A percentile compares a stretch with the other conserved stretches of the same genome.
Conservation (phyloP, 2,113 vertebrate genomes). For the Indicator maculatus region DNA sequence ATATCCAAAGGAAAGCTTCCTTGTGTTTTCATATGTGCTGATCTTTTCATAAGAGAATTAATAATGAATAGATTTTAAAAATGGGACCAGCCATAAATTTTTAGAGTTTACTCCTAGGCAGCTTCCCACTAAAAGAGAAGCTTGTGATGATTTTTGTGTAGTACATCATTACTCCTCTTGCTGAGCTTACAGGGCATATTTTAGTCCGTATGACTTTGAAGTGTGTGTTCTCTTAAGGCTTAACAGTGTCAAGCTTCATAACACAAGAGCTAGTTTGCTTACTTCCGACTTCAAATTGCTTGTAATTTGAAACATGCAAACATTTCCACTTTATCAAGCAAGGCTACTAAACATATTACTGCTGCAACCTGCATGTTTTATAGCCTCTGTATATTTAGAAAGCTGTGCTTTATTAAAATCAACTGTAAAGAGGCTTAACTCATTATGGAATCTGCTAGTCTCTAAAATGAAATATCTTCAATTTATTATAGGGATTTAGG, state of each 20-base stretch:
- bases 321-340: conserved; percentile 84
- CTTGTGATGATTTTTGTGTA: neutral
- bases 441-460: conserved; percentile 76
- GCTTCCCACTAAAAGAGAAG: neutral
- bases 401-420: conserved; percentile 82
- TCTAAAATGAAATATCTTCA: conserved; percentile 77
- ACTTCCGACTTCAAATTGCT: conserved; percentile 83
- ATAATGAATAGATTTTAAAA: conserved; percentile 6
- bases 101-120: neutral
- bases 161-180: conserved; percentile 20
- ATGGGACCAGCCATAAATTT: neutral
- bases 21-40: neutral
- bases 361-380: conserved; percentile 82
- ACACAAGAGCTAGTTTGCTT: conserved; percentile 78
- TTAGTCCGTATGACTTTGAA: conserved; percentile 76
- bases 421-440: conserved; percentile 81
- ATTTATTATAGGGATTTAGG: conserved; percentile 65
- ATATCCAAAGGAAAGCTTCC: neutral
- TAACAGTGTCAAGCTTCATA: conserved; percentile 84
- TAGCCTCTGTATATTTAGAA: conserved; percentile 75
- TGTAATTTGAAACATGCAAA: conserved; percentile 84
- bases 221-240: conserved; percentile 77
- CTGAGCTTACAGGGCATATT: conserved; percentile 59
- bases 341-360: conserved; percentile 81
- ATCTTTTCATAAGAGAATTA: neutral